A percentile compares a stretch with the other conserved stretches of the same genome.
phyloP scores from a whole-genome alignment of 2,113 vertebrate species.

The Potamarius usumacintae region DNA sequence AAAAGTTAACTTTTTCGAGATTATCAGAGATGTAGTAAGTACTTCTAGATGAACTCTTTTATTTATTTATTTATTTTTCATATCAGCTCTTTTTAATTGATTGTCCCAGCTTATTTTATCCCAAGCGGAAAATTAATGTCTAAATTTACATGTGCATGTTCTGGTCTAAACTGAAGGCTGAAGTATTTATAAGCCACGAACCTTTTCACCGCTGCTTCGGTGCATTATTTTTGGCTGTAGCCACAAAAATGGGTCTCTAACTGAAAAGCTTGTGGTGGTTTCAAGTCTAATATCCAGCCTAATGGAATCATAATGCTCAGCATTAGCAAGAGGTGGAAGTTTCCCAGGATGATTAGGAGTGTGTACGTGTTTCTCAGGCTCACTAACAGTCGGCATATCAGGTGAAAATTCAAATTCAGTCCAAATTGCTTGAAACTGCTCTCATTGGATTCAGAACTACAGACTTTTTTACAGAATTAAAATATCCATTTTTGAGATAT shows the following conservation, averaged over 20 bases:
- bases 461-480: too few relatives aligned
- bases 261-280: background rate
- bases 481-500: too few relatives aligned
- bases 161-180: background rate
- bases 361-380: background rate
- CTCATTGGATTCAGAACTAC: too few relatives aligned
- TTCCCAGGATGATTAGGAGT: constrained; percentile 3
- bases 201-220: background rate
- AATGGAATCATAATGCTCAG: background rate
- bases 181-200: background rate
- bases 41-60: too few relatives aligned
- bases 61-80: background rate
- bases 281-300: background rate
- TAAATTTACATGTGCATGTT: background rate
- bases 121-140: background rate
- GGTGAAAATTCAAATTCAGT: too few relatives aligned
- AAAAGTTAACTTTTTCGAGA: background rate
- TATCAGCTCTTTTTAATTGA: background rate
- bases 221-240: background rate
- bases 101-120: background rate
- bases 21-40: background rate
- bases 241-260: background rate
- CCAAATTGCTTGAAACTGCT: too few relatives aligned
- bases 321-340: background rate
- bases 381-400: background rate